Evolutionary conservation across 1,140 invertebrate species (phyloP).

Genomic region (Globodera ellingtonae): DNA sequence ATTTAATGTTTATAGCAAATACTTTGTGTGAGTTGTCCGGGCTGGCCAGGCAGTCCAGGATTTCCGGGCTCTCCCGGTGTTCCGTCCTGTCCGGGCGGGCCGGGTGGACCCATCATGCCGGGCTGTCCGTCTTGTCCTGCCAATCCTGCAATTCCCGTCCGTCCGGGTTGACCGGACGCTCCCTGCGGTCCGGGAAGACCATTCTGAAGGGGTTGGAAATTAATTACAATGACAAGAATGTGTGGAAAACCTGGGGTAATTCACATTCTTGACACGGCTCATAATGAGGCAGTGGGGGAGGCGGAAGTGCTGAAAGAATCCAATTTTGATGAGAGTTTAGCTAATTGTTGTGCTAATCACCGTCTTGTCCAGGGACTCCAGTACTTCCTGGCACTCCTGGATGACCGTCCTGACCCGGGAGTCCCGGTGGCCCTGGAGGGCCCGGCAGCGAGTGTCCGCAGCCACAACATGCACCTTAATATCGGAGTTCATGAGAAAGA

Average conservation of each 20-base stretch:
- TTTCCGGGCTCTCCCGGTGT: slow-evolving; percentile 19
- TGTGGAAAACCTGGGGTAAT: neutral
- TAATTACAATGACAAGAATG: neutral
- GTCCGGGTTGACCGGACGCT: slow-evolving; percentile 14
- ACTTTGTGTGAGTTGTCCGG: slow-evolving; percentile 16
- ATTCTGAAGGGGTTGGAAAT: neutral
- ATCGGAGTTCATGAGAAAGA: neutral
- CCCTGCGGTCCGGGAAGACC: slow-evolving; percentile 19
- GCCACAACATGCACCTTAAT: slow-evolving; percentile 10
- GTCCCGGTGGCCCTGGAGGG: slow-evolving; percentile 18
- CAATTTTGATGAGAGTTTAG: neutral
- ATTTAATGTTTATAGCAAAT: neutral
- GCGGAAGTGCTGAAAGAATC: slow-evolving; percentile 2
- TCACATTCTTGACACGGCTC: slow-evolving; percentile 26
- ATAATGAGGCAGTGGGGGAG: slow-evolving; percentile 4
- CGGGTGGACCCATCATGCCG: slow-evolving; percentile 22
- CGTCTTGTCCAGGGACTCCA: slow-evolving; percentile 20
- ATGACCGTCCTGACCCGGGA: slow-evolving; percentile 4
- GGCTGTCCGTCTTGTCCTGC: slow-evolving; percentile 19
- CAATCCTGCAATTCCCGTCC: slow-evolving; percentile 9
- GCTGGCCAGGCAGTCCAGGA: slow-evolving; percentile 16
- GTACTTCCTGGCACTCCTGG: neutral
- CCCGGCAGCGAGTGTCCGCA: slow-evolving; percentile 15
- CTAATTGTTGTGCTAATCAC: neutral
- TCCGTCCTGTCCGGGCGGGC: slow-evolving; percentile 29